A percentile compares a stretch with the other conserved stretches of the same genome.
These are phyloP conservation scores for Anoplopoma fimbria DNA, from an alignment of 2,113 vertebrate species.

Conservation along the genomic window DNA sequence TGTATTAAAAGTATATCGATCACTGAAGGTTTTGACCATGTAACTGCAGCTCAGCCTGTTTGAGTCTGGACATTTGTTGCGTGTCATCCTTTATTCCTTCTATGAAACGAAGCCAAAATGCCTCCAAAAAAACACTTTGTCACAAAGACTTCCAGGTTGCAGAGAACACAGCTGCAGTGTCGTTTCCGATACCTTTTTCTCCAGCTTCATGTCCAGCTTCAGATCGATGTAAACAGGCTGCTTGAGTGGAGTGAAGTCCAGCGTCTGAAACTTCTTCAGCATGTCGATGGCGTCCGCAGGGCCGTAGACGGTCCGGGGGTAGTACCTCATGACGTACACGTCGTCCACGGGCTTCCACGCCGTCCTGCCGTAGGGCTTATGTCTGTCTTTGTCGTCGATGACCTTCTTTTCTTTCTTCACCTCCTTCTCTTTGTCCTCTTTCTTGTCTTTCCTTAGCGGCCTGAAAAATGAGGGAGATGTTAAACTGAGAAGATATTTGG, in stretches of 20 bases:
- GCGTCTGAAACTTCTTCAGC: slow-evolving; percentile 88
- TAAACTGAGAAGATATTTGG: slow-evolving; percentile 1
- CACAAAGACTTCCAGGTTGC: neutral
- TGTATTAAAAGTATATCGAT: no score
- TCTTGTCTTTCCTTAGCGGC: slow-evolving; percentile 63
- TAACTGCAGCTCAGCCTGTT: no score
- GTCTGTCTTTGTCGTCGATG: slow-evolving; percentile 68
- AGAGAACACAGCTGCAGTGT: neutral
- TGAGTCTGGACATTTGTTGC: no score
- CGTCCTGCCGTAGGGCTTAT: slow-evolving; percentile 81
- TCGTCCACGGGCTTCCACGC: slow-evolving; percentile 85
- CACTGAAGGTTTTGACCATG: no score
- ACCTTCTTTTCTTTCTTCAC: slow-evolving; percentile 67
- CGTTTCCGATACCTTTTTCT: slow-evolving; percentile 89
- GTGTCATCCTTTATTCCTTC: neutral
- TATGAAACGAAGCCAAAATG: neutral
- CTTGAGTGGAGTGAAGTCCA: slow-evolving; percentile 87
- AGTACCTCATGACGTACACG: slow-evolving; percentile 87
- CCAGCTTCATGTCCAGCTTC: slow-evolving; percentile 88
- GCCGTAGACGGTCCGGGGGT: slow-evolving; percentile 78
- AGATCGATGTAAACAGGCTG: slow-evolving; percentile 88
- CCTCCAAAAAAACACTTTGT: neutral
- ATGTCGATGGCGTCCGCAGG: slow-evolving; percentile 82
- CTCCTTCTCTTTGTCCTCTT: slow-evolving; percentile 62
- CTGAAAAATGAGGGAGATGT: slow-evolving; percentile 60